phyloP scores from a whole-genome alignment of 1,140 invertebrate species.

The Drosophila persimilis region DNA sequence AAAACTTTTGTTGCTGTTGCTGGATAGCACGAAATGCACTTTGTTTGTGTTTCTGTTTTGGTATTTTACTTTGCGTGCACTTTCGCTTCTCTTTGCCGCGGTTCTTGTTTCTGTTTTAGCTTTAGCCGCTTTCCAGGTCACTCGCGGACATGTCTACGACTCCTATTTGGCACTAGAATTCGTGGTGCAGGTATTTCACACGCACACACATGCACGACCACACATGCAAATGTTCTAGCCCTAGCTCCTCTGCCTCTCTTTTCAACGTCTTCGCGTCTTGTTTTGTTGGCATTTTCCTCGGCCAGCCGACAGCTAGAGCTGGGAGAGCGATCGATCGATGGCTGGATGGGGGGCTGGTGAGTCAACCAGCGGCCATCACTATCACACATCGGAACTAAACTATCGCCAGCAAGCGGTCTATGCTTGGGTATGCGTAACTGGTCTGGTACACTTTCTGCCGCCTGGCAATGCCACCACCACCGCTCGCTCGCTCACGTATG shows the following conservation, averaged over 20 bases:
- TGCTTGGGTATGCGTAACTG: constrained; percentile 56
- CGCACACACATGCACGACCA: too few species aligned
- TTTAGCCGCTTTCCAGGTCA: constrained; percentile 9
- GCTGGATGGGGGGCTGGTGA: constrained; percentile 5
- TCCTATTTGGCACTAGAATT: constrained; percentile 5
- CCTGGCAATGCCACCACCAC: too few species aligned
- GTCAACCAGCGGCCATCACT: constrained; percentile 15
- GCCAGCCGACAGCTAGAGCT: constrained; percentile 10
- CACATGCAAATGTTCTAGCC: too few species aligned
- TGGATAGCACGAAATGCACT: neutral
- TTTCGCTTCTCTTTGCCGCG: neutral
- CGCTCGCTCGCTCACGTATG: too few species aligned
- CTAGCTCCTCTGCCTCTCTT: constrained; percentile 1
- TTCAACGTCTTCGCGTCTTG: constrained; percentile 1
- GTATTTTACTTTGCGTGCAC: constrained; percentile 16
- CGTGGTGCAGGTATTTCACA: too few species aligned
- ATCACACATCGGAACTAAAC: neutral
- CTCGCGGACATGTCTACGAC: constrained; percentile 1
- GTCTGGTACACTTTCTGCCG: constrained; percentile 7
- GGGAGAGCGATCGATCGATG: constrained; percentile 12
- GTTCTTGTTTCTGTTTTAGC: constrained; percentile 6
- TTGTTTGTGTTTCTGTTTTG: constrained; percentile 1
- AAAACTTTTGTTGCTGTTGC: too few species aligned
- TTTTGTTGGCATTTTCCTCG: constrained; percentile 7
- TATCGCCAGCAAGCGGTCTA: neutral